These are phyloP conservation scores for Percina caprodes DNA, from an alignment of 2,113 vertebrate genomes.

Conservation along the genomic window DNA sequence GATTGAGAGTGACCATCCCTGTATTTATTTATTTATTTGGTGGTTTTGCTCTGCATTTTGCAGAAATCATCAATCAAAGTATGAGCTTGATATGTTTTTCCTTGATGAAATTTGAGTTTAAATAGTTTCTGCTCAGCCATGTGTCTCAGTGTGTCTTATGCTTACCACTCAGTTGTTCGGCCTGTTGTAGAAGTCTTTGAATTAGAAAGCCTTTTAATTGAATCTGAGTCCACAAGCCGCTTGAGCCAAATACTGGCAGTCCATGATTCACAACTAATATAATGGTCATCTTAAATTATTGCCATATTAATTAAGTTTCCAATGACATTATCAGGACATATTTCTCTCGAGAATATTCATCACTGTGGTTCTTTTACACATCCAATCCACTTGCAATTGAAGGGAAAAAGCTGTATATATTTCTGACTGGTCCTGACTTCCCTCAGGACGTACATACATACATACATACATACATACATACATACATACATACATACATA, in stretches of 20 bases:
- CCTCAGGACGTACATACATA: no score
- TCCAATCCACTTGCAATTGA: background rate
- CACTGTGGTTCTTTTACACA: background rate
- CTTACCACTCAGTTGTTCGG: background rate
- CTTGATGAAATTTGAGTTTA: background rate
- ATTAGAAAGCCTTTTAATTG: background rate
- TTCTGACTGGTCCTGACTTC: background rate
- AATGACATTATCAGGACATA: background rate
- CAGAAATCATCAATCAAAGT: background rate
- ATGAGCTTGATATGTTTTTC: background rate
- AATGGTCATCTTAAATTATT: no score
- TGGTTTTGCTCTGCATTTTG: background rate
- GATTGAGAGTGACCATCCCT: background rate
- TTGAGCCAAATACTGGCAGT: background rate
- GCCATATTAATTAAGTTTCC: background rate
- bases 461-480: no score
- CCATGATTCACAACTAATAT: background rate
- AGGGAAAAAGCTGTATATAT: background rate
- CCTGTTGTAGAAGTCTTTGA: background rate
- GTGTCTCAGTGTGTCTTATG: background rate
- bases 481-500: no score
- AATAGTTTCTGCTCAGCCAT: background rate
- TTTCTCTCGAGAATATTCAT: background rate
- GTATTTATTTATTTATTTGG: background rate
- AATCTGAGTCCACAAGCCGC: background rate